A percentile compares a stretch with the other conserved stretches of the same genome.
Conservation (phyloP, 2,888 invertebrate genomes). For the Machimus atricapillus region DNA sequence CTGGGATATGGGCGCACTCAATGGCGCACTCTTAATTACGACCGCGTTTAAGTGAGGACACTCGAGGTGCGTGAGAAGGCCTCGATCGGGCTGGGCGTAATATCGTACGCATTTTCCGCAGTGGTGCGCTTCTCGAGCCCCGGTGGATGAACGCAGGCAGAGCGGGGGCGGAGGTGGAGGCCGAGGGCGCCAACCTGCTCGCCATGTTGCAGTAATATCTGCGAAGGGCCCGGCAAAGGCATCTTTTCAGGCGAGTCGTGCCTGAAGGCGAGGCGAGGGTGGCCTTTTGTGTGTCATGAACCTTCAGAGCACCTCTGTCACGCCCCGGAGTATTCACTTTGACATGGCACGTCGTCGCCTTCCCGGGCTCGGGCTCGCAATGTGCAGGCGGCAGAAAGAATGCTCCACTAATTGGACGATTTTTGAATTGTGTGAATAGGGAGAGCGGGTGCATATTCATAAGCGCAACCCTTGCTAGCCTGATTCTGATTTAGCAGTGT, state of each 20-base stretch:
- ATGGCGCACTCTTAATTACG: not conserved
- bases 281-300: slow-evolving; percentile 39
- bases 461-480: slow-evolving; percentile 5
- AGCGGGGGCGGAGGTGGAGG: too few species aligned
- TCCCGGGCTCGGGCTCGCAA: not conserved
- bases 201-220: not conserved
- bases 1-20: not conserved
- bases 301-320: slow-evolving; percentile 36
- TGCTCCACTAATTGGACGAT: slow-evolving; percentile 51
- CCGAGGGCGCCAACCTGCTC: not conserved
- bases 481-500: slow-evolving; percentile 30
- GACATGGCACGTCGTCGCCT: slow-evolving; percentile 1
- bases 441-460: slow-evolving; percentile 32
- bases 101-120: not conserved
- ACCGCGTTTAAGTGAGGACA: not conserved
- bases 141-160: not conserved
- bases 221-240: not conserved
- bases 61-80: not conserved
- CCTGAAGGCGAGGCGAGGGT: not conserved
- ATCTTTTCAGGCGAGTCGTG: not conserved
- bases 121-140: not conserved
- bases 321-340: slow-evolving; percentile 7
- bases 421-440: slow-evolving; percentile 49
- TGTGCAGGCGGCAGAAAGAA: slow-evolving; percentile 23
- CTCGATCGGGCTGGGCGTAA: not conserved